These are phyloP conservation scores for Pleuronectes platessa DNA, from an alignment of 2,113 vertebrate genomes.

Conservation along the genomic window DNA sequence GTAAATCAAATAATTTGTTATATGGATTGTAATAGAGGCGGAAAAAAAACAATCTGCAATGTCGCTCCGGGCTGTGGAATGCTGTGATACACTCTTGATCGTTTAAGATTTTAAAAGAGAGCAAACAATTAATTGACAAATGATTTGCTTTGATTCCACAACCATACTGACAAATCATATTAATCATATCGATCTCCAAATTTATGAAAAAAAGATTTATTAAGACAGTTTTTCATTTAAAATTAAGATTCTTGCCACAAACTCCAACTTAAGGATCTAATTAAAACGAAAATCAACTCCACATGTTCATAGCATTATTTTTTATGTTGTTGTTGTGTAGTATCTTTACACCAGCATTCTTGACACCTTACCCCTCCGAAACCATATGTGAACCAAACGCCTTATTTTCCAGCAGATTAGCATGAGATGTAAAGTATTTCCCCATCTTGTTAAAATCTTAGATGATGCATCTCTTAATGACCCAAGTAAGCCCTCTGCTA, in stretches of 20 bases:
- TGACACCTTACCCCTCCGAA: slow-evolving; percentile 19
- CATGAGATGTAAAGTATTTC: slow-evolving; percentile 34
- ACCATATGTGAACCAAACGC: slow-evolving; percentile 23
- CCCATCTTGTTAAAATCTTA: slow-evolving; percentile 61
- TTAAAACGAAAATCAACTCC: neutral
- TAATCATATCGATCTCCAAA: neutral
- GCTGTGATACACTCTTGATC: neutral
- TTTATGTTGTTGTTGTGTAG: slow-evolving; percentile 5
- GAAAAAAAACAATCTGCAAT: neutral
- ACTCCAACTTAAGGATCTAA: neutral
- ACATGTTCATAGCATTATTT: neutral
- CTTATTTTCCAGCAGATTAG: slow-evolving; percentile 36
- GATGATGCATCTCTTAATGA: slow-evolving; percentile 45
- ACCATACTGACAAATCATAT: neutral
- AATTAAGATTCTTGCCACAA: neutral
- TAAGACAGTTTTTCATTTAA: neutral
- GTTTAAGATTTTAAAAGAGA: neutral
- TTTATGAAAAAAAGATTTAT: too few species aligned
- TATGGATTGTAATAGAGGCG: neutral
- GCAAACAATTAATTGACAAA: neutral
- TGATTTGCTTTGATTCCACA: neutral
- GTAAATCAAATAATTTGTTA: neutral
- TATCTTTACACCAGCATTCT: neutral
- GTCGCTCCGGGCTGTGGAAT: neutral
- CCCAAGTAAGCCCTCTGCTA: slow-evolving; percentile 54